Evolutionary conservation across 2,888 invertebrate species (phyloP).

Genomic region (Serripes groenlandicus): DNA sequence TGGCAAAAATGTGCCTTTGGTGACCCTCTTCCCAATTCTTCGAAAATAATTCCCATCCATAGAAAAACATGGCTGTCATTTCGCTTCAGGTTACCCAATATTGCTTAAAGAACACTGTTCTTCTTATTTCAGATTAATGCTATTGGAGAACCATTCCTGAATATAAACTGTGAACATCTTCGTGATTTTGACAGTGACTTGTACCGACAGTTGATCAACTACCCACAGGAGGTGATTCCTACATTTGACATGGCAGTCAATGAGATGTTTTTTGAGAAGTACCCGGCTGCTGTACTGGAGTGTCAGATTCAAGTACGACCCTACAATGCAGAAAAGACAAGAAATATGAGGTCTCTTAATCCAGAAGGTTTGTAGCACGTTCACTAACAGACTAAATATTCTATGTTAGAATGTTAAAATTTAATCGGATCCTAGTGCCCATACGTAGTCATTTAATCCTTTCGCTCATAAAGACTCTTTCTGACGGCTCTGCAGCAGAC

Average conservation of each 20-base stretch:
- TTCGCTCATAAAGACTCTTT: too few species aligned
- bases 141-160: constrained; percentile 96
- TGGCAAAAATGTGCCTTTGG: not conserved
- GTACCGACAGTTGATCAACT: constrained; percentile 96
- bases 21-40: not conserved
- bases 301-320: constrained; percentile 99
- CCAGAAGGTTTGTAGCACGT: constrained; percentile 92
- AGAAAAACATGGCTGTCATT: not conserved
- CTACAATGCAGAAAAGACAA: constrained; percentile 96
- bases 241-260: constrained; percentile 99
- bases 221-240: constrained; percentile 98
- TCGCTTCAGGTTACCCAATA: not conserved
- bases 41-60: not conserved
- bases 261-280: constrained; percentile 97
- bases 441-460: too few species aligned
- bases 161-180: constrained; percentile 97
- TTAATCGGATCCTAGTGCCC: too few species aligned
- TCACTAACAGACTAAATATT: too few species aligned
- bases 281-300: constrained; percentile 94
- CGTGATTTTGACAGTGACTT: constrained; percentile 94
- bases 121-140: constrained; percentile 90
- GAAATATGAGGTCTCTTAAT: constrained; percentile 97
- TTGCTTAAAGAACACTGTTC: not conserved
- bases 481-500: too few species aligned
- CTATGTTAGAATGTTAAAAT: too few species aligned